Conservation (phyloP, 1,140 invertebrate species). For the Hetaerina americana region DNA sequence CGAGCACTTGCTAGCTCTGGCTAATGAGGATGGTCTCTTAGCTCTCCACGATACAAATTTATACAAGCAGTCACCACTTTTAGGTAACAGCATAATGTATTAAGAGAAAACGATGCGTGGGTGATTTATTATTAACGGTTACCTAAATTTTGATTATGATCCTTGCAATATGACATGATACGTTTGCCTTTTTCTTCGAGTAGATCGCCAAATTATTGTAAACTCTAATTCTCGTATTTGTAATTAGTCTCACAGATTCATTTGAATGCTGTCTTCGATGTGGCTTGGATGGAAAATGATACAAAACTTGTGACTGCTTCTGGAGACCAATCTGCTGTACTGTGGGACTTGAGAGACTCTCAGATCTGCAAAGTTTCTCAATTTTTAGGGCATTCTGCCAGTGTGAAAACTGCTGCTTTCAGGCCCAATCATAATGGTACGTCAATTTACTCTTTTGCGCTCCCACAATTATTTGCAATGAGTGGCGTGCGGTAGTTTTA, state of each 20-base stretch:
- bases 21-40: slow-evolving; percentile 71
- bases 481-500: no score
- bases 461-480: no score
- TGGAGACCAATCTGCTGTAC: slow-evolving; percentile 62
- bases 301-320: slow-evolving; percentile 68
- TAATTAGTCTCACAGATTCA: slow-evolving; percentile 45
- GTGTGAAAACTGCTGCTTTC: slow-evolving; percentile 65
- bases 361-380: slow-evolving; percentile 33
- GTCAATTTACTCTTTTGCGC: slow-evolving; percentile 1
- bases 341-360: slow-evolving; percentile 51
- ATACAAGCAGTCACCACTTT: slow-evolving; percentile 21
- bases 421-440: slow-evolving; percentile 43
- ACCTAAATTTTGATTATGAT: not conserved
- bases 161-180: not conserved
- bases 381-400: slow-evolving; percentile 60
- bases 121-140: no score
- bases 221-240: not conserved
- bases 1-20: slow-evolving; percentile 58
- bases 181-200: not conserved
- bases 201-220: not conserved
- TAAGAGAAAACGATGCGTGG: no score
- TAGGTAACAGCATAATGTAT: no score
- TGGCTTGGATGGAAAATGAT: slow-evolving; percentile 65
- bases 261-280: slow-evolving; percentile 76
- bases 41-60: slow-evolving; percentile 41